Conservation (phyloP, 2,113 vertebrate genomes). For the Podocnemis expansa region DNA sequence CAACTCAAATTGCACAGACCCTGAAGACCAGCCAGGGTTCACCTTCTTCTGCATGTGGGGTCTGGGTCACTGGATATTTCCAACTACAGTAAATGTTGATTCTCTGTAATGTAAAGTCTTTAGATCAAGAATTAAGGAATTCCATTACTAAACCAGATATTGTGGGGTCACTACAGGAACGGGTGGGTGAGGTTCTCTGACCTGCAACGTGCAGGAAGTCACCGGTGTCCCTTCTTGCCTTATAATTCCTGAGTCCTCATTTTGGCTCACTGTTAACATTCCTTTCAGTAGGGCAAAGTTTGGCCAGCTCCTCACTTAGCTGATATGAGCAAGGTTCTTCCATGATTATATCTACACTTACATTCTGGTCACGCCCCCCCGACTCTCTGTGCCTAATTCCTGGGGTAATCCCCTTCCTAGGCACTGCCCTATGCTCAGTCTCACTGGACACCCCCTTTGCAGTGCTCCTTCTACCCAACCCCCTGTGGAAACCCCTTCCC, state of each 20-base stretch:
- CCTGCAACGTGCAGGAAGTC: not conserved
- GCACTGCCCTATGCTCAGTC: too few relatives aligned
- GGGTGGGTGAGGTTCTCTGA: not conserved
- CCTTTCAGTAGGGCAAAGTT: not conserved
- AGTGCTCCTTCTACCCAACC: too few relatives aligned
- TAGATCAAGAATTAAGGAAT: not conserved
- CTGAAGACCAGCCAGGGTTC: rapidly evolving
- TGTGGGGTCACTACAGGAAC: not conserved
- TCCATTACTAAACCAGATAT: not conserved
- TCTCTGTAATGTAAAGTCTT: not conserved
- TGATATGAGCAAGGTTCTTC: not conserved
- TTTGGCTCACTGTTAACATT: not conserved
- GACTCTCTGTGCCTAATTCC: not conserved
- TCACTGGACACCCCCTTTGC: too few relatives aligned
- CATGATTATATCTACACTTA: not conserved
- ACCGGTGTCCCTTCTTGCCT: not conserved
- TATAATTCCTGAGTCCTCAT: too few relatives aligned
- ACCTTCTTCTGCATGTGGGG: not conserved
- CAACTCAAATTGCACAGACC: not conserved
- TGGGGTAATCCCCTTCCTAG: not conserved
- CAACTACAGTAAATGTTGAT: not conserved
- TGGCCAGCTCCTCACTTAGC: not conserved
- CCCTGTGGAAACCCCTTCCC: too few relatives aligned
- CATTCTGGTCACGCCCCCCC: not conserved
- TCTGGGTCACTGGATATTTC: too few relatives aligned